Conservation (phyloP, 2,888 invertebrate species). For the Parasteatoda lunata region DNA sequence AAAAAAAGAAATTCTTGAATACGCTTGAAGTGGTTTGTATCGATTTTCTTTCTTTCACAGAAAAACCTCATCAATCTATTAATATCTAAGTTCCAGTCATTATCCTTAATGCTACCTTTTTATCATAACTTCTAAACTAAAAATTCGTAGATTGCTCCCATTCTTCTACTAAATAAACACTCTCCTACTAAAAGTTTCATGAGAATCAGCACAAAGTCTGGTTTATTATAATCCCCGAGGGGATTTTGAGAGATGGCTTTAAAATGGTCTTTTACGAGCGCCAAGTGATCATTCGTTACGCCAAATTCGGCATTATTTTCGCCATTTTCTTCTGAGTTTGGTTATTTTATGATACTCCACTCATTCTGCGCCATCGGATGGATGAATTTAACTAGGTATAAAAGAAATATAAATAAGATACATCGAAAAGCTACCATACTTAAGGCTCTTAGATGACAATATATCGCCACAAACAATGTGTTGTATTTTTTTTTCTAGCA, state of each 20-base stretch:
- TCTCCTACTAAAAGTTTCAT: not conserved
- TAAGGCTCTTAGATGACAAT: conserved; percentile 27
- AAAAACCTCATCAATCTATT: no score
- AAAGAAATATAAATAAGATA: not conserved
- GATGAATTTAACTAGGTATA: conserved; percentile 18
- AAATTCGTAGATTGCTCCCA: no score
- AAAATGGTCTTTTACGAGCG: conserved; percentile 5
- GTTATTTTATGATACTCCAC: conserved; percentile 11
- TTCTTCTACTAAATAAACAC: no score
- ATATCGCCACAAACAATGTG: conserved; percentile 25
- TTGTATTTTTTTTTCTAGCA: conserved; percentile 27
- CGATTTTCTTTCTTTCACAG: no score
- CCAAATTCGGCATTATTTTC: conserved; percentile 35
- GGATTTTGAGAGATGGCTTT: conserved; percentile 1
- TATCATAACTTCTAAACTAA: no score
- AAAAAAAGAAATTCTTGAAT: no score
- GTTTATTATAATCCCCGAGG: conserved; percentile 1
- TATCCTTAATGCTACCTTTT: no score
- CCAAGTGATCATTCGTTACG: conserved; percentile 31
- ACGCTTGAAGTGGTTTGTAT: no score
- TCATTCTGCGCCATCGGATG: not conserved
- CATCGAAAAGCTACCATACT: not conserved
- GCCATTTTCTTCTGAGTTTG: conserved; percentile 20
- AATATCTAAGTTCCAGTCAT: no score
- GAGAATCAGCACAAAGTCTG: not conserved